Evolutionary conservation across 2,113 vertebrate species (phyloP).

Genomic region (Brachionichthys hirsutus): DNA sequence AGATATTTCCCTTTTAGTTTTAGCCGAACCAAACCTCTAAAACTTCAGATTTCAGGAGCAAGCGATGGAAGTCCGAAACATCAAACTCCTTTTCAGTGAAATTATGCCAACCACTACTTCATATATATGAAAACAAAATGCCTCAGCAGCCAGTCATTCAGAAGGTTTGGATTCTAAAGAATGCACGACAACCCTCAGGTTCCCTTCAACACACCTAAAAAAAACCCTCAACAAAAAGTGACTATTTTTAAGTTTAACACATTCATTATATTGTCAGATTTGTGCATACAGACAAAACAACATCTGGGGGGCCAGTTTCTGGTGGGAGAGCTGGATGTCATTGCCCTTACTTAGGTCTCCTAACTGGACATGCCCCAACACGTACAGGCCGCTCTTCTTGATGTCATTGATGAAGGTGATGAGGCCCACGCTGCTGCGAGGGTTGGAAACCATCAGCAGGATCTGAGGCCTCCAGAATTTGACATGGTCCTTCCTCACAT

Average conservation of each 20-base stretch:
- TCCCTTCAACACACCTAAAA: slow-evolving; percentile 7
- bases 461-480: slow-evolving; percentile 98
- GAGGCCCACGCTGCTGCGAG: slow-evolving; percentile 83
- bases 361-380: slow-evolving; percentile 91
- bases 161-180: slow-evolving; percentile 20
- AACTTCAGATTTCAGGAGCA: neutral
- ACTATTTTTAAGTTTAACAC: no score
- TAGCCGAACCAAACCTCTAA: slow-evolving; percentile 6
- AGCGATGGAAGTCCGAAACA: slow-evolving; percentile 6
- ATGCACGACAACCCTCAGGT: neutral
- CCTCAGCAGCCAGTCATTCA: neutral
- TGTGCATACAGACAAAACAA: neutral
- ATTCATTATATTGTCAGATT: no score
- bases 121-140: slow-evolving; percentile 41
- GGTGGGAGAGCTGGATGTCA: neutral
- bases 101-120: slow-evolving; percentile 42
- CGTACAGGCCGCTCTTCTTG: slow-evolving; percentile 96
- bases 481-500: slow-evolving; percentile 95
- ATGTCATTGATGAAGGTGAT: slow-evolving; percentile 94
- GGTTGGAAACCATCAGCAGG: slow-evolving; percentile 94
- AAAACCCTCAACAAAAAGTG: slow-evolving; percentile 11
- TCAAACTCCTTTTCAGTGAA: slow-evolving; percentile 23
- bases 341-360: slow-evolving; percentile 87
- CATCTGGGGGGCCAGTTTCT: neutral
- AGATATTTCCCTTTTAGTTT: slow-evolving; percentile 2